Percentiles rank a stretch among this genome's conserved stretches.
phyloP scores from a whole-genome alignment of 2,797 vertebrate genomes.

The Xyrichtys novacula region DNA sequence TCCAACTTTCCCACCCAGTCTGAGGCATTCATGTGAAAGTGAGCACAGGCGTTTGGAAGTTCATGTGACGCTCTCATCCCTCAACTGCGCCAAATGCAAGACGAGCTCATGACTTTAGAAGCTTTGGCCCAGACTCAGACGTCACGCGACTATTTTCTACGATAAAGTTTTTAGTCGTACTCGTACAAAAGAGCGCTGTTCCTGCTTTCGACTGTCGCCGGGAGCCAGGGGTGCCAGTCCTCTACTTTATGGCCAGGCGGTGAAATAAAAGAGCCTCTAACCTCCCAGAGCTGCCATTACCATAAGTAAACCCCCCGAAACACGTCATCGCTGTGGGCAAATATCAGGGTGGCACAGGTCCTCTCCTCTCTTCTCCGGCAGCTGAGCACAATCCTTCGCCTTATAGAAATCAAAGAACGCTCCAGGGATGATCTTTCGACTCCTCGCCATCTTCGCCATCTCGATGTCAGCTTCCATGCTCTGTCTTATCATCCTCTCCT shows the following conservation, averaged over 20 bases:
- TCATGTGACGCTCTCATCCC: conserved; percentile 26
- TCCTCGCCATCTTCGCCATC: conserved; percentile 25
- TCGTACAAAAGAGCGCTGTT: conserved; percentile 66
- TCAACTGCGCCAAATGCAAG: neutral
- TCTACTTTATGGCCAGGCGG: conserved; percentile 65
- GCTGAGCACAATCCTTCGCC: conserved; percentile 55
- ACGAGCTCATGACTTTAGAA: conserved; percentile 16
- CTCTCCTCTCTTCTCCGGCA: conserved; percentile 45
- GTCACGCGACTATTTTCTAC: too few species aligned
- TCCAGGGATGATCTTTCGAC: conserved; percentile 32
- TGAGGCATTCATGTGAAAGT: conserved; percentile 31
- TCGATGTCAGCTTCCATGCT: conserved; percentile 13
- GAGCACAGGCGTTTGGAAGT: conserved; percentile 30
- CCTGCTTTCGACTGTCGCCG: conserved; percentile 61
- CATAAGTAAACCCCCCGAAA: conserved; percentile 84
- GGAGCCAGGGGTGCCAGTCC: conserved; percentile 64
- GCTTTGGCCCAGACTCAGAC: neutral
- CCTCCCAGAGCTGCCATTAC: conserved; percentile 75
- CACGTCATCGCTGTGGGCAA: conserved; percentile 77
- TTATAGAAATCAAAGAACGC: conserved; percentile 44
- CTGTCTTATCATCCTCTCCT: conserved; percentile 33
- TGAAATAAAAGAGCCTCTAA: conserved; percentile 80
- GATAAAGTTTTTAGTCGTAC: too few species aligned
- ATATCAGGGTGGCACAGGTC: conserved; percentile 76
- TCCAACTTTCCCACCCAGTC: conserved; percentile 44